A percentile compares a stretch with the other conserved stretches of the same genome.
Evolutionary conservation across 2,797 vertebrate genomes (phyloP).

Genomic region (Sparus aurata): DNA sequence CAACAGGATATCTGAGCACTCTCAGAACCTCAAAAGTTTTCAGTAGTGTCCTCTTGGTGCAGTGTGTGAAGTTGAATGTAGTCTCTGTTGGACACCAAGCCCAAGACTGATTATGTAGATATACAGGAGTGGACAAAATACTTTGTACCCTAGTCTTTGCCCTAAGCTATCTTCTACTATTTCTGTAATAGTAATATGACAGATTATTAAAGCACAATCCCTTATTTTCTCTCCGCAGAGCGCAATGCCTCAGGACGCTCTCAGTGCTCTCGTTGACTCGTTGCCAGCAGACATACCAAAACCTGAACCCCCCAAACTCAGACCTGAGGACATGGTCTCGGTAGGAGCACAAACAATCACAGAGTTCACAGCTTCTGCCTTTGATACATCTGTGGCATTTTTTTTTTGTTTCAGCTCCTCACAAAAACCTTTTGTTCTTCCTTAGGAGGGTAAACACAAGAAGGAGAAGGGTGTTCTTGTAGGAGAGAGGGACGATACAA

Average conservation of each 20-base stretch:
- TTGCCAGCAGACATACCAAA: slow-evolving; percentile 66
- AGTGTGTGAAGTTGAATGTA: neutral
- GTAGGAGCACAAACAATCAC: slow-evolving; percentile 52
- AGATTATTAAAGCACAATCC: neutral
- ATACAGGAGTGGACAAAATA: neutral
- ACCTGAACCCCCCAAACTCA: slow-evolving; percentile 74
- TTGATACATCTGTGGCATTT: neutral
- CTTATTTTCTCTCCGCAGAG: slow-evolving; percentile 42
- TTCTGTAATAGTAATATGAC: neutral
- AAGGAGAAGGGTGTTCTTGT: slow-evolving; percentile 76
- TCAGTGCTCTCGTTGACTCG: slow-evolving; percentile 72
- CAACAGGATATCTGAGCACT: too few species aligned
- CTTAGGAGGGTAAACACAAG: slow-evolving; percentile 74
- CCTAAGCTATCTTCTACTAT: neutral
- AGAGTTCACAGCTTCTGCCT: neutral
- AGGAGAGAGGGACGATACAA: slow-evolving; percentile 80
- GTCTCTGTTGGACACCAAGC: neutral
- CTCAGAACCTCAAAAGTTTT: too few species aligned
- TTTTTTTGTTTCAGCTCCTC: neutral
- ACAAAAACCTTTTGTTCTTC: neutral
- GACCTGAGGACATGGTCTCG: slow-evolving; percentile 79
- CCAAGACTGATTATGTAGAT: too few species aligned
- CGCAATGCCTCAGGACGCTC: slow-evolving; percentile 75
- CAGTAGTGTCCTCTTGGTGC: neutral
- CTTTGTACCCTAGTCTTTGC: neutral